These are phyloP conservation scores for Drosophila borborema DNA, from an alignment of 2,888 invertebrate genomes.

Conservation along the genomic window DNA sequence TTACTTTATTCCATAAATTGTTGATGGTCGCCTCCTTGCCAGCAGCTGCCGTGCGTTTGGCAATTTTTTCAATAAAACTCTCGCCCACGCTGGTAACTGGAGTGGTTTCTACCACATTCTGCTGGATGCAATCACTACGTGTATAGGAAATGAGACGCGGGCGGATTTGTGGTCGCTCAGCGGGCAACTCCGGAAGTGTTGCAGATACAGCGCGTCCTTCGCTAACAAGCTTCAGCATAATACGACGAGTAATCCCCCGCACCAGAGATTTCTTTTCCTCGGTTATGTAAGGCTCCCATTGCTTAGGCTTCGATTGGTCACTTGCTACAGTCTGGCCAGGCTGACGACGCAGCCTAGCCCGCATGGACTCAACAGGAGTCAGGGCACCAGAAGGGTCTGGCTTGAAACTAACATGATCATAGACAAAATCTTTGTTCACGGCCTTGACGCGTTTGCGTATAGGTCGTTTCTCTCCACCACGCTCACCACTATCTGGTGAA, in stretches of 20 bases:
- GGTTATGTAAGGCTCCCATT: slow-evolving; percentile 58
- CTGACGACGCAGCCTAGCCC: slow-evolving; percentile 72
- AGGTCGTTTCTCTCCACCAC: slow-evolving; percentile 85
- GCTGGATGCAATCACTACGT: slow-evolving; percentile 56
- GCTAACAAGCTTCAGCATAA: slow-evolving; percentile 73
- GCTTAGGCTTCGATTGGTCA: slow-evolving; percentile 51
- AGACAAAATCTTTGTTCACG: slow-evolving; percentile 90
- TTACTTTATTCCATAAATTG: slow-evolving; percentile 82
- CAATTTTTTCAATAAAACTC: slow-evolving; percentile 82
- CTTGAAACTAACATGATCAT: slow-evolving; percentile 86
- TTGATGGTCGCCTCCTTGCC: slow-evolving; percentile 72
- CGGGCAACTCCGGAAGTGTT: slow-evolving; percentile 83
- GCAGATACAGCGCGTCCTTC: slow-evolving; percentile 81
- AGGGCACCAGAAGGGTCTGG: slow-evolving; percentile 59
- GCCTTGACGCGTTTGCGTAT: slow-evolving; percentile 89
- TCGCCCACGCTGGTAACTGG: slow-evolving; percentile 57
- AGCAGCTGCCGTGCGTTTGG: slow-evolving; percentile 74
- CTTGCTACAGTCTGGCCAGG: slow-evolving; percentile 8
- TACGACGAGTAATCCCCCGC: slow-evolving; percentile 74
- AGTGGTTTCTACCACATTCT: slow-evolving; percentile 43
- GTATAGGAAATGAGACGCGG: slow-evolving; percentile 73
- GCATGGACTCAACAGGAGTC: slow-evolving; percentile 42
- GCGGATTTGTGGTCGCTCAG: slow-evolving; percentile 83
- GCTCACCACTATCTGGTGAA: slow-evolving; percentile 62
- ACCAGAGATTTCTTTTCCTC: slow-evolving; percentile 61